Evolutionary conservation across 1,140 invertebrate genomes (phyloP).

Genomic region (Listronotus bonariensis): DNA sequence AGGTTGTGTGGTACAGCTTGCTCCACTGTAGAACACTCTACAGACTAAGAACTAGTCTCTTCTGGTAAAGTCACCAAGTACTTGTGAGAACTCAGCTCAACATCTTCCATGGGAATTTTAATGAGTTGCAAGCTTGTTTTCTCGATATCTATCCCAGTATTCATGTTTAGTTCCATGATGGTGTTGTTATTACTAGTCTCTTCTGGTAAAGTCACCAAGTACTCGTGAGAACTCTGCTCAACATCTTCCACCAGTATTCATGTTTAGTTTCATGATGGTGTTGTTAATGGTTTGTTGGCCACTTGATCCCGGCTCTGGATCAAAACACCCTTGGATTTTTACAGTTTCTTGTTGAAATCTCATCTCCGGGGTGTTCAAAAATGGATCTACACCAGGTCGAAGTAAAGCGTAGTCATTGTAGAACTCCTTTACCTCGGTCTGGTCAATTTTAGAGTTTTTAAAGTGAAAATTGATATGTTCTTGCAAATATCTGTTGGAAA

Average conservation of each 20-base stretch:
- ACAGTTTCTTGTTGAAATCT: not conserved
- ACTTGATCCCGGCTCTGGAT: conserved; percentile 3
- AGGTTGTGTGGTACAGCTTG: not conserved
- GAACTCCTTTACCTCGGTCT: conserved; percentile 14
- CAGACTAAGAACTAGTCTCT: not conserved
- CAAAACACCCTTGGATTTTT: not conserved
- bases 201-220: not conserved
- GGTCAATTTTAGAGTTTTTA: conserved; percentile 17
- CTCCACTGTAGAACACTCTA: not conserved
- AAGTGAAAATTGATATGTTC: conserved; percentile 21
- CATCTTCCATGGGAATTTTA: not conserved
- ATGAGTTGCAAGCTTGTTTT: not conserved
- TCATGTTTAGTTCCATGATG: conserved; percentile 1
- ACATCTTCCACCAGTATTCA: no score
- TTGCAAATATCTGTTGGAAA: conserved; percentile 17
- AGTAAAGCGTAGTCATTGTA: conserved; percentile 24
- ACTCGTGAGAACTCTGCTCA: not conserved
- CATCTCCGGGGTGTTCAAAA: conserved; percentile 1
- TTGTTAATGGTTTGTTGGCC: not conserved
- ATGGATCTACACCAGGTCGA: conserved; percentile 20
- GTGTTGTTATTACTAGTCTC: conserved; percentile 17
- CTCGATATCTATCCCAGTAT: not conserved
- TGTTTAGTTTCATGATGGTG: no score
- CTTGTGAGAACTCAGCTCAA: not conserved
- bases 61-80: not conserved